A percentile compares a stretch with the other conserved stretches of the same genome.
phyloP scores from a whole-genome alignment of 2,888 invertebrate species.

The Apodemia duryi region DNA sequence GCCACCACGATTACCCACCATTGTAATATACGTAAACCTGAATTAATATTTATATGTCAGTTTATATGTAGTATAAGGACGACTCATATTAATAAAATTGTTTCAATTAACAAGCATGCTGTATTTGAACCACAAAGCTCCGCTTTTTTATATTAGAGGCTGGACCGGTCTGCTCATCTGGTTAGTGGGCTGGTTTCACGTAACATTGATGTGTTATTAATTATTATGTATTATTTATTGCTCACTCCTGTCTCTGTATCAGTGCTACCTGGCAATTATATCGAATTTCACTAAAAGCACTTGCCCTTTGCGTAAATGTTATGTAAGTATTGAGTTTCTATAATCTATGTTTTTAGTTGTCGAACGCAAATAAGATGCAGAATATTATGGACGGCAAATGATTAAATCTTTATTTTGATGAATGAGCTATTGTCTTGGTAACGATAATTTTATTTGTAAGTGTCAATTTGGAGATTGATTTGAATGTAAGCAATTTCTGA shows the following conservation, averaged over 20 bases:
- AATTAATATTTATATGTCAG: no score
- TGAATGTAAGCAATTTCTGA: neutral
- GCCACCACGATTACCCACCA: no score
- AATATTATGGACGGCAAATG: neutral
- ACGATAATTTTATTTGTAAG: neutral
- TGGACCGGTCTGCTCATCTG: conserved; percentile 18
- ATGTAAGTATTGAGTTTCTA: conserved; percentile 5
- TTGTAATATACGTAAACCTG: no score
- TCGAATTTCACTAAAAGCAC: conserved; percentile 9
- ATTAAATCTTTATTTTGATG: conserved; percentile 3
- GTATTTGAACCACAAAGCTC: conserved; percentile 3
- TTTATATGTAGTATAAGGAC: no score
- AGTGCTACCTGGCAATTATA: conserved; percentile 9
- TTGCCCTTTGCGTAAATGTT: conserved; percentile 8
- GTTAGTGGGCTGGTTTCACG: conserved; percentile 4
- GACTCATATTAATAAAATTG: no score
- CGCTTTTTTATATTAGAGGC: conserved; percentile 17
- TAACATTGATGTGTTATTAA: conserved; percentile 17
- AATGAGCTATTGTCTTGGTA: conserved; percentile 5
- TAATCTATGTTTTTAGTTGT: conserved; percentile 9
- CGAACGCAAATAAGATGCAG: neutral
- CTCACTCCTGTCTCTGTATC: conserved; percentile 13
- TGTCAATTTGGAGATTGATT: conserved; percentile 8
- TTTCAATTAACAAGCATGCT: neutral
- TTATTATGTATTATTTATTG: conserved; percentile 18